Evolutionary conservation across 2,888 invertebrate genomes (phyloP), one percentile per base, ranked within the genome.

Genomic region (Drosophila formosana): DNA sequence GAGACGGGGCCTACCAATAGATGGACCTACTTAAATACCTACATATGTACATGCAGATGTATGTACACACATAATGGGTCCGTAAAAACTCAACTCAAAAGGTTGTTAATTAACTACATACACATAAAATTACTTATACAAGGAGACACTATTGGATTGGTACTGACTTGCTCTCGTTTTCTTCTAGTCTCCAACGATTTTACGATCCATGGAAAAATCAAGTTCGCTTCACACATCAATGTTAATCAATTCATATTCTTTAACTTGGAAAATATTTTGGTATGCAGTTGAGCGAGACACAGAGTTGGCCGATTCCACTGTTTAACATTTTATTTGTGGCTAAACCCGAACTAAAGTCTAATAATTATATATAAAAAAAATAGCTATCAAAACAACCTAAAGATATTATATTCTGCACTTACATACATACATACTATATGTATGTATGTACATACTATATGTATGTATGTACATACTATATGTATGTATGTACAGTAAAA

Each of bases 201-300:
- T 75, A 80, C 76, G 77, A 76, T 66, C 58, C 66, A 60, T 78
- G 63, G 61, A 63, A 87, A 75, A 81, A 89, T 89, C 86, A 89
- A 89, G 89, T 85, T 84, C 88, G 72, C 41, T 88, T 84, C 76
- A 68, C 83, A 89, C 68, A 46, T 67, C 41, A 50, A 61, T 67
- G 83, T 56, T 84, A 84, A 84, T 88, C 89, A 88, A 82, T 78
- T 74, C 74, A 89, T 89, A 87, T 84, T 83, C 65, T 66, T 61
- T 55, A 64, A 53, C 47, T 50, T 45, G 50, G 53, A 56, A 68
- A 67, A 77, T 53, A 75, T 11, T 9, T 9, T 45, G 5, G 37
- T 23, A 32, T 37, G 28, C 37, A 13, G 28, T 28, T 32, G 11
- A 66, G 51, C 30, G 45, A 52, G 51, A 32, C 45, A 53, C 18